phyloP scores from a whole-genome alignment of 2,113 vertebrate genomes.

The Dissostichus mawsoni region DNA sequence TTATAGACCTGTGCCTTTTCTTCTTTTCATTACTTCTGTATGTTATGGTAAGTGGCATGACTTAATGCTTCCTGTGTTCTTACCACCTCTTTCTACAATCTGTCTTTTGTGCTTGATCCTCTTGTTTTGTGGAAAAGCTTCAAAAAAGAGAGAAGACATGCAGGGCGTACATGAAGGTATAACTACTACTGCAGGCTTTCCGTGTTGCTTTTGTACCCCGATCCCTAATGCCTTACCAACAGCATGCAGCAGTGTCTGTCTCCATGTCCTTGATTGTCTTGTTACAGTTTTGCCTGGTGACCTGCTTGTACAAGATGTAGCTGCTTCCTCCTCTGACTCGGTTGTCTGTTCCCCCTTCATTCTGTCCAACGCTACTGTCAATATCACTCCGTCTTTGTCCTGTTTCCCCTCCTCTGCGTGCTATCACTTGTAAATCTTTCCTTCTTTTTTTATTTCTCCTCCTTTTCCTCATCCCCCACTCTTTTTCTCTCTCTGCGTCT shows the following conservation, averaged over 20 bases:
- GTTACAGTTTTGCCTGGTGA: slow-evolving; percentile 60
- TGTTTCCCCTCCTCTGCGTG: slow-evolving; percentile 66
- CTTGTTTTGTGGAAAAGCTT: slow-evolving; percentile 89
- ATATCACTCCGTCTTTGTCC: slow-evolving; percentile 66
- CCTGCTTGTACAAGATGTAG: slow-evolving; percentile 51
- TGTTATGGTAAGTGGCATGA: slow-evolving; percentile 66
- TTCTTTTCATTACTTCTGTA: slow-evolving; percentile 51
- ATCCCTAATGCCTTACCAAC: slow-evolving; percentile 54
- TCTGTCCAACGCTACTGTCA: slow-evolving; percentile 60
- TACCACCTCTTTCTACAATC: slow-evolving; percentile 70
- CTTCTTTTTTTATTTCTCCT: slow-evolving; percentile 42
- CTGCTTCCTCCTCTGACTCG: slow-evolving; percentile 83
- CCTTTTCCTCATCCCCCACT: slow-evolving; percentile 31
- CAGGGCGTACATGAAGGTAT: slow-evolving; percentile 99
- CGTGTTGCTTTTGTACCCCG: slow-evolving; percentile 69
- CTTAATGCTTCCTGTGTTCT: slow-evolving; percentile 78
- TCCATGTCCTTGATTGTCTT: slow-evolving; percentile 63
- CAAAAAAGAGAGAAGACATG: slow-evolving; percentile 99
- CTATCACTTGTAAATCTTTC: slow-evolving; percentile 72
- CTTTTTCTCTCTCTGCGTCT: slow-evolving; percentile 41
- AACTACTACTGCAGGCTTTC: slow-evolving; percentile 59
- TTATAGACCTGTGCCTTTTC: slow-evolving; percentile 46
- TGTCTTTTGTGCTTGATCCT: slow-evolving; percentile 66
- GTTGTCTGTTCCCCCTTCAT: slow-evolving; percentile 59
- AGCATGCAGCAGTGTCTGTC: slow-evolving; percentile 75